Percentiles rank a stretch among this genome's conserved stretches.
phyloP scores from a whole-genome alignment of 2,113 vertebrate genomes.

The Mormyrus iriodes region DNA sequence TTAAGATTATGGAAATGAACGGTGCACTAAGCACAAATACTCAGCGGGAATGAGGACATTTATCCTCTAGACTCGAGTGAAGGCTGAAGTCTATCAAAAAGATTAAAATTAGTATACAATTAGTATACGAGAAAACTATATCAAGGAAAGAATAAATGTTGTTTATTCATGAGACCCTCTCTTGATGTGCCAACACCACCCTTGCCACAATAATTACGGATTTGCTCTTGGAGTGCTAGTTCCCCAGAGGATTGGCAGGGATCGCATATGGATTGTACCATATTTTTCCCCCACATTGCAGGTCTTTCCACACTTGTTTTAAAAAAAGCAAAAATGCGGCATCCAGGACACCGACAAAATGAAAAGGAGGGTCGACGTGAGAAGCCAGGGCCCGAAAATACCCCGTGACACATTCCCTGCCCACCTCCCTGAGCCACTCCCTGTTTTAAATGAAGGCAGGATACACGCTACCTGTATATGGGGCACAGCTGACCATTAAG shows the following conservation, averaged over 20 bases:
- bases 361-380: background rate
- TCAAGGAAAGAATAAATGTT: background rate
- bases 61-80: background rate
- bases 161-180: background rate
- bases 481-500: background rate
- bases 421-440: background rate
- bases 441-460: background rate
- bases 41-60: background rate
- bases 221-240: background rate
- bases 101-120: background rate
- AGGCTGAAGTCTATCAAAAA: background rate
- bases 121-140: background rate
- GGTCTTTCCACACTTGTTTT: conserved; percentile 21
- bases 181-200: background rate
- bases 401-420: background rate
- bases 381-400: background rate
- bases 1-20: background rate
- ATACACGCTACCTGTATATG: background rate
- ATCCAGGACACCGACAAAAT: background rate
- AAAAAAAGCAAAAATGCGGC: conserved; percentile 5
- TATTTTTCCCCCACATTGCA: background rate
- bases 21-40: background rate
- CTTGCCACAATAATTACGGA: background rate
- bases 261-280: background rate
- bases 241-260: background rate